Percentiles rank a stretch among this genome's conserved stretches.
These are phyloP conservation scores for Poeciliopsis infans DNA, from an alignment of 2,797 vertebrate species.

Conservation along the genomic window DNA sequence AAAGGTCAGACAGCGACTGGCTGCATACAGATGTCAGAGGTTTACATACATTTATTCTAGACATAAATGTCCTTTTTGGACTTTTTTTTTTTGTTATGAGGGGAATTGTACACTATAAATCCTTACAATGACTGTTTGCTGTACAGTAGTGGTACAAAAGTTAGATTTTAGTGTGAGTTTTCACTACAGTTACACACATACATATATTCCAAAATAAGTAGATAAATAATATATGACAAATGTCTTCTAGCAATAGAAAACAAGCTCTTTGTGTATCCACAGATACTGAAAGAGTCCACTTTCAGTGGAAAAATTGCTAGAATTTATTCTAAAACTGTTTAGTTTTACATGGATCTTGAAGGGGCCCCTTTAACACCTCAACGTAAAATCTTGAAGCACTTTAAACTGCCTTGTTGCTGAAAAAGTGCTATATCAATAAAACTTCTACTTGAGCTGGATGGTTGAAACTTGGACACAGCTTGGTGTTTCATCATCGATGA, in stretches of 20 bases:
- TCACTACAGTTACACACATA: neutral
- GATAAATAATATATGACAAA: neutral
- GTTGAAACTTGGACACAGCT: neutral
- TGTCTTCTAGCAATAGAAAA: neutral
- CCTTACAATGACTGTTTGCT: neutral
- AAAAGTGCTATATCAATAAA: too few species aligned
- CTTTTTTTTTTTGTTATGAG: neutral
- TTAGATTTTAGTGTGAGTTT: neutral
- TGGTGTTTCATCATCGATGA: neutral
- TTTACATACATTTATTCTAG: slow-evolving; percentile 1
- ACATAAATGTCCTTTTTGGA: neutral
- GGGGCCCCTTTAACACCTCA: too few species aligned
- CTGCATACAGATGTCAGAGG: slow-evolving; percentile 39
- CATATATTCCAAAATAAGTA: neutral
- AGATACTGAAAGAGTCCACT: neutral
- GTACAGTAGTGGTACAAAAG: neutral
- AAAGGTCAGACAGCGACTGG: slow-evolving; percentile 24
- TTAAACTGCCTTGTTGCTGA: too few species aligned
- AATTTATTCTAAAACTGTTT: neutral
- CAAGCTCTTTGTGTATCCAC: neutral
- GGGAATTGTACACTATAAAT: neutral
- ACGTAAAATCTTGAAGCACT: too few species aligned
- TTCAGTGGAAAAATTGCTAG: neutral
- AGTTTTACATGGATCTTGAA: neutral
- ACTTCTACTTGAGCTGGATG: too few species aligned